A percentile compares a stretch with the other conserved stretches of the same genome.
Evolutionary conservation across 2,888 invertebrate species (phyloP).

Genomic region (Abrostola triplasia): DNA sequence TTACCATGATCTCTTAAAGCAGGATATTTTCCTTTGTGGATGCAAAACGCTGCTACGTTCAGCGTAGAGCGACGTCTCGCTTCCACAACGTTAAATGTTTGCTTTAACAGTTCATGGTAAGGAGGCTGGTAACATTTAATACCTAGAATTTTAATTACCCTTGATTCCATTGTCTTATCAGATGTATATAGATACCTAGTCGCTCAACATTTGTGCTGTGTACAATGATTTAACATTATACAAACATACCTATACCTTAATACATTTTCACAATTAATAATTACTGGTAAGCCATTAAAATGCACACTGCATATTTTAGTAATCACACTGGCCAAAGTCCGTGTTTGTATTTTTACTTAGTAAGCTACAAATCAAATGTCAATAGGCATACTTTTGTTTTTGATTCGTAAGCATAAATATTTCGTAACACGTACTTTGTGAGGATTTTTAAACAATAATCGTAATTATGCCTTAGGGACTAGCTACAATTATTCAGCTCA

Average conservation of each 20-base stretch:
- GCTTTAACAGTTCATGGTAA: no score
- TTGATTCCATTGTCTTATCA: slow-evolving; percentile 17
- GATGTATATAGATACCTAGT: background rate
- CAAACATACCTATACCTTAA: no score
- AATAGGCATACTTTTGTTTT: slow-evolving; percentile 8
- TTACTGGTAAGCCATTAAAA: slow-evolving; percentile 12
- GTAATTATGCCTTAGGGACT: background rate
- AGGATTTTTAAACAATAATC: background rate
- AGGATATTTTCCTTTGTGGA: no score
- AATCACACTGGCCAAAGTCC: slow-evolving; percentile 40
- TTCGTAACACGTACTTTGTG: slow-evolving; percentile 7
- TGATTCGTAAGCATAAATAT: slow-evolving; percentile 1
- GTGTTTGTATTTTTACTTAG: slow-evolving; percentile 11
- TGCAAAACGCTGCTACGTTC: no score
- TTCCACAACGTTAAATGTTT: no score
- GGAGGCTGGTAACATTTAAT: no score
- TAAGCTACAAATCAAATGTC: slow-evolving; percentile 7
- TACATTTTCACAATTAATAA: background rate
- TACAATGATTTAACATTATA: background rate
- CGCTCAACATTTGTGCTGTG: background rate
- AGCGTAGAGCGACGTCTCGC: no score
- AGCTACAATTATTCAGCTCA: background rate
- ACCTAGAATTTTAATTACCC: slow-evolving; percentile 14
- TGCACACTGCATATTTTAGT: slow-evolving; percentile 23
- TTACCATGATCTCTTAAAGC: no score